A percentile compares a stretch with the other conserved stretches of the same genome.
Evolutionary conservation across 2,113 vertebrate genomes (phyloP).

Genomic region (Hippocampus barbouri): DNA sequence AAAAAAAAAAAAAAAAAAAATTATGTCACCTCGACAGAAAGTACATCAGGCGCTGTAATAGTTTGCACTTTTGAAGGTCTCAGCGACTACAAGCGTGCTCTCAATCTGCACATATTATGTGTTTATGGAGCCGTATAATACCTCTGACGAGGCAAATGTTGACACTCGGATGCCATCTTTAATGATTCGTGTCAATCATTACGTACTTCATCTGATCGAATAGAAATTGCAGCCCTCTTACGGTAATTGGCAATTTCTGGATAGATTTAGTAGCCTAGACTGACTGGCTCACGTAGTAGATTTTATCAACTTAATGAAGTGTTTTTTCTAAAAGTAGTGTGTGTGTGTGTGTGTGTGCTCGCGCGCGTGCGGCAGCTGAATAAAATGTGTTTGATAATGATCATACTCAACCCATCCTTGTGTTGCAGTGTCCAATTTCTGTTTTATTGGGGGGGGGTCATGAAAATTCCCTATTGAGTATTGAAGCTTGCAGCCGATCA

Average conservation of each 20-base stretch:
- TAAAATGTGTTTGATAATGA: conserved; percentile 6
- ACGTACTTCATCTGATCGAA: not conserved
- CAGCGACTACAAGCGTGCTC: conserved; percentile 19
- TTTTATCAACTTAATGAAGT: not conserved
- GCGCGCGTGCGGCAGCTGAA: conserved; percentile 60
- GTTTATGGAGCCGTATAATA: conserved; percentile 39
- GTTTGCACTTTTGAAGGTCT: conserved; percentile 24
- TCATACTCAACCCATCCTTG: conserved; percentile 15
- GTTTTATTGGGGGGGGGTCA: conserved; percentile 5
- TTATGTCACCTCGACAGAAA: conserved; percentile 23
- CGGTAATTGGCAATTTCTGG: not conserved
- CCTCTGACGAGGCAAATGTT: conserved; percentile 35
- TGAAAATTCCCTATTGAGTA: not conserved
- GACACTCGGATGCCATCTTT: conserved; percentile 18
- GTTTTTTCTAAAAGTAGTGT: not conserved
- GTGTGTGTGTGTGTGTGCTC: not conserved
- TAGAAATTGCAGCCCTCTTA: not conserved
- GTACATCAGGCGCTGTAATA: conserved; percentile 20
- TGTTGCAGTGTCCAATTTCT: conserved; percentile 20
- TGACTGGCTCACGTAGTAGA: not conserved
- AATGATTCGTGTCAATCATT: conserved; percentile 10
- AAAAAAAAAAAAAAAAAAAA: no score
- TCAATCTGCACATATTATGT: conserved; percentile 21
- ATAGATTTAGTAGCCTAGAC: not conserved
- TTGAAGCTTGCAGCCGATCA: not conserved